These are phyloP conservation scores for Hydroisotoma schaefferi DNA, from an alignment of 2,888 invertebrate genomes.

Conservation along the genomic window DNA sequence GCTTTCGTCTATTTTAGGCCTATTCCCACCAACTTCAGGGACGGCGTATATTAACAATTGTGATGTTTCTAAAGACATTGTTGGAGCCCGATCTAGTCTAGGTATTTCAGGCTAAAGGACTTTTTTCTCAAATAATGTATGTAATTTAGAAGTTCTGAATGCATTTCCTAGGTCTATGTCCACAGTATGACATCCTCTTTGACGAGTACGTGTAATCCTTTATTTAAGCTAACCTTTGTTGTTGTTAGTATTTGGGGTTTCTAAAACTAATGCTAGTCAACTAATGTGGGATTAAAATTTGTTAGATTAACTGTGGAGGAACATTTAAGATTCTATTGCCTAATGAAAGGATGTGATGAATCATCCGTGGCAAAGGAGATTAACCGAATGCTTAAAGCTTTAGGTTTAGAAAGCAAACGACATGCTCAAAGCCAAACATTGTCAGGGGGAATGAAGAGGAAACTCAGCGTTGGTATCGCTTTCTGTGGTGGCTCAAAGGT, in stretches of 20 bases:
- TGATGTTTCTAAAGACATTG: slow-evolving; percentile 26
- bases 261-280: no score
- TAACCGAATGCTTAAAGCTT: slow-evolving; percentile 59
- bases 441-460: slow-evolving; percentile 90
- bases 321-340: slow-evolving; percentile 77
- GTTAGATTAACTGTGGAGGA: slow-evolving; percentile 73
- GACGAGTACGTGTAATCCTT: slow-evolving; percentile 56
- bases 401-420: slow-evolving; percentile 65
- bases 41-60: slow-evolving; percentile 61
- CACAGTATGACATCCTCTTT: slow-evolving; percentile 83
- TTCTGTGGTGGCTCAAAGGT: slow-evolving; percentile 63
- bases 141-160: not conserved
- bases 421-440: slow-evolving; percentile 61
- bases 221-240: not conserved
- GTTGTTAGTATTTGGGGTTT: not conserved
- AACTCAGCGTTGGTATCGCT: slow-evolving; percentile 81
- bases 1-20: slow-evolving; percentile 6
- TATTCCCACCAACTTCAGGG: slow-evolving; percentile 63
- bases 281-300: slow-evolving; percentile 56
- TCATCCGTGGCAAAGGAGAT: slow-evolving; percentile 58
- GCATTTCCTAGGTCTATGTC: slow-evolving; percentile 75
- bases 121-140: not conserved
- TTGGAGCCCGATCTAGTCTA: slow-evolving; percentile 28
- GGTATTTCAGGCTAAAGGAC: slow-evolving; percentile 10
- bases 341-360: slow-evolving; percentile 62